These are phyloP conservation scores for Festucalex cinctus DNA, from an alignment of 2,113 vertebrate species.

Conservation along the genomic window DNA sequence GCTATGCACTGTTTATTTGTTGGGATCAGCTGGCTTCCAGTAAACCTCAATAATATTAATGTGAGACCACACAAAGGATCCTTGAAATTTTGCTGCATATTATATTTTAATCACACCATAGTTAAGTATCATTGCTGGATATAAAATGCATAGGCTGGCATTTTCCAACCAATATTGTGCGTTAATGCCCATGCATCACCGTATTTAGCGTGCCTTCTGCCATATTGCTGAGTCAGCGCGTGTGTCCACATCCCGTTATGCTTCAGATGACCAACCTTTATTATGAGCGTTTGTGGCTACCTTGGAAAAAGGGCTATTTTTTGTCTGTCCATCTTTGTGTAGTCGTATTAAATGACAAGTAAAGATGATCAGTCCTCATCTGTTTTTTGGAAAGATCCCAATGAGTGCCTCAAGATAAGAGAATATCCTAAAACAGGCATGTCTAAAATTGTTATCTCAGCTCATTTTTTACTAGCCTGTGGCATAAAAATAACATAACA, in stretches of 20 bases:
- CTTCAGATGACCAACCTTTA: background rate
- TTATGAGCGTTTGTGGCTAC: background rate
- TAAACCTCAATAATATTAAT: background rate
- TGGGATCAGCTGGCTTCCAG: background rate
- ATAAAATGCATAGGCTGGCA: background rate
- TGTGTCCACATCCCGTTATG: background rate
- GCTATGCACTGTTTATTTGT: background rate
- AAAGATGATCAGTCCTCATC: no score
- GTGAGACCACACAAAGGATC: background rate
- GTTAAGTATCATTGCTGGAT: background rate
- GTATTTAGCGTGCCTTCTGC: background rate
- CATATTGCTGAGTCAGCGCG: background rate
- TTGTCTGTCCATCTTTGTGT: no score
- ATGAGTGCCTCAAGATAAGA: no score
- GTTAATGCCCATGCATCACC: background rate
- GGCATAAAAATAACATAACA: no score
- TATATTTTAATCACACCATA: background rate
- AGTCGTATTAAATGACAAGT: no score
- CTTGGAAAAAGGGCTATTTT: background rate
- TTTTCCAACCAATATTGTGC: background rate
- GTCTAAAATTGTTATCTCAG: no score
- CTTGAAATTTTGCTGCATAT: background rate
- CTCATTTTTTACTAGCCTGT: no score
- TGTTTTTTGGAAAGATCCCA: no score
- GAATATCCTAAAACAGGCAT: no score